Evolutionary conservation across 2,113 vertebrate genomes (phyloP), one percentile per base, ranked within the genome.

Genomic region (Heteronetta atricapilla): DNA sequence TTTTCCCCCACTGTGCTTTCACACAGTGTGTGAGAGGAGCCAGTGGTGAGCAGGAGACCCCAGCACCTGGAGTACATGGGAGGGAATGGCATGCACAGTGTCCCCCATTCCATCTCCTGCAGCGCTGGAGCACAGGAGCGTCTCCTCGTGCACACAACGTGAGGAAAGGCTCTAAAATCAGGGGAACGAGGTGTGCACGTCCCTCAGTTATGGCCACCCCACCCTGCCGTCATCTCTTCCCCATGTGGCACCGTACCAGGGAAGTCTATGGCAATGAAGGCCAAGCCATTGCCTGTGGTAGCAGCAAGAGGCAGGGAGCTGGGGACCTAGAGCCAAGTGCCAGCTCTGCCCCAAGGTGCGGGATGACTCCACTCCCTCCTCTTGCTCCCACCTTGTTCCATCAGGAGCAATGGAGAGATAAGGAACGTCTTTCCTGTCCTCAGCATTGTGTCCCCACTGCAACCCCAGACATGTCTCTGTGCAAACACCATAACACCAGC

Each of bases 251-350:
- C 3, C 1, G 1, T 2, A 28, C 5, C 34, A 59, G 83, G n/a
- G 12, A 21, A 23, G 3, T 16, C 26, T 74, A 22, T 38, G 34
- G 53, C 77, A 40, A 38, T 4, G 0, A 50, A 53, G 53, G 48
- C 34, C 33, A 31, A 85, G 10, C 3, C 4, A 12, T 18, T 0
- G 0, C 28, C 55, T 0, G 1, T 38, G 34, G 34, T 3, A 21
- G 50, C 63, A 79, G 78, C 60, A 52, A n/a, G 5, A 42, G 46
- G 50, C 31, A 22, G 86, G 69, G 68, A 26, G 34, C 62, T 38
- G 42, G 8, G 12, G 34, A 28, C 5, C 15, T 28, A 7, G 21
- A 52, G 8, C 60, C 62, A 11, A 22, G 12, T 33, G 48, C 36
- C 64, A 28, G 66, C 53, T 17, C 44, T 60, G 58, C 33, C 63